A percentile compares a stretch with the other conserved stretches of the same genome.
These are phyloP conservation scores for Xenopus tropicalis DNA, from an alignment of 2,113 vertebrate genomes.

Conservation along the genomic window UCB_Xtro_10.0 CM004448.2:94820001-94820500, in stretches of 20 bases:
- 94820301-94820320: constrained; percentile 20
- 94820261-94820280: constrained; percentile 2
- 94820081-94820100: neutral
- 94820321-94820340: constrained; percentile 16
- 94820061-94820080: neutral
- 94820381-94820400: neutral
- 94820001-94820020: neutral
- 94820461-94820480: too few relatives aligned
- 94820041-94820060: neutral
- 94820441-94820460: too few relatives aligned
- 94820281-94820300: constrained; percentile 18
- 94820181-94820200: constrained; percentile 21
- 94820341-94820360: neutral
- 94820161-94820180: neutral
- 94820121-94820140: neutral
- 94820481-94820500: too few relatives aligned
- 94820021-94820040: neutral
- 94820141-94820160: constrained; percentile 19
- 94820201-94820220: constrained; percentile 33
- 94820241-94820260: constrained; percentile 29
- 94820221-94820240: constrained; percentile 26
- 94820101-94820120: neutral
- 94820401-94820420: too few relatives aligned
- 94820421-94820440: too few relatives aligned
- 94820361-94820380: neutral